Conservation (phyloP, 92 coral and sea anemone genomes). For the Plumapathes pennacea region DNA sequence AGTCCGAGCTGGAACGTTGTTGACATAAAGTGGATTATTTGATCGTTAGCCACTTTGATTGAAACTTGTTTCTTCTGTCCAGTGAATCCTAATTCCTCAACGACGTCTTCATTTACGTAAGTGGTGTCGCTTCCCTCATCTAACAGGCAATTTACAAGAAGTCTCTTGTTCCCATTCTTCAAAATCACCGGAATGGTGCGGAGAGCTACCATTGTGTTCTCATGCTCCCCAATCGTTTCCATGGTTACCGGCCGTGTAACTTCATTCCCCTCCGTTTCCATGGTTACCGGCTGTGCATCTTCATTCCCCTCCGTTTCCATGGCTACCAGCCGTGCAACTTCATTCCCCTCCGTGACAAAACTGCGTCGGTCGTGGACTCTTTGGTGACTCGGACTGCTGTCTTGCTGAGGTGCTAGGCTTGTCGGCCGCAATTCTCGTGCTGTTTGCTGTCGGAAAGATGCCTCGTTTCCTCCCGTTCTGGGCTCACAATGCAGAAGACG, state of each 20-base stretch:
- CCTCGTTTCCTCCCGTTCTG: no score
- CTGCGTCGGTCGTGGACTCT: not conserved
- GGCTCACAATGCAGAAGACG: conserved; percentile 14
- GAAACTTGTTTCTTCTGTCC: conserved; percentile 14
- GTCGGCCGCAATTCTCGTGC: no score
- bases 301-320: no score
- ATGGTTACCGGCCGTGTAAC: no score
- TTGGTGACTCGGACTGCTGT: no score
- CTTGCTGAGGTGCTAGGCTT: no score
- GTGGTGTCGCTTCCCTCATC: conserved; percentile 55
- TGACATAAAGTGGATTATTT: conserved; percentile 17
- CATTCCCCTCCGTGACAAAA: conserved; percentile 18
- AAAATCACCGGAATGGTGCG: conserved; percentile 49
- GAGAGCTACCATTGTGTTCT: conserved; percentile 23
- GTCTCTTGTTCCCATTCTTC: conserved; percentile 35
- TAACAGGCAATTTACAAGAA: conserved; percentile 37
- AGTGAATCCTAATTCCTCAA: not conserved
- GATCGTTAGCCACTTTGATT: conserved; percentile 41
- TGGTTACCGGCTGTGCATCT: no score
- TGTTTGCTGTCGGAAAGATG: no score
- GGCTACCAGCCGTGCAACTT: no score
- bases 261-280: no score
- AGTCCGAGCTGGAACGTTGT: conserved; percentile 35
- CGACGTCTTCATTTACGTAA: conserved; percentile 48
- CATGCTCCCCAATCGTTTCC: no score